Evolutionary conservation across 2,888 invertebrate species (phyloP), one percentile per base, ranked within the genome.

Genomic region (Mactromeris polynyma): DNA sequence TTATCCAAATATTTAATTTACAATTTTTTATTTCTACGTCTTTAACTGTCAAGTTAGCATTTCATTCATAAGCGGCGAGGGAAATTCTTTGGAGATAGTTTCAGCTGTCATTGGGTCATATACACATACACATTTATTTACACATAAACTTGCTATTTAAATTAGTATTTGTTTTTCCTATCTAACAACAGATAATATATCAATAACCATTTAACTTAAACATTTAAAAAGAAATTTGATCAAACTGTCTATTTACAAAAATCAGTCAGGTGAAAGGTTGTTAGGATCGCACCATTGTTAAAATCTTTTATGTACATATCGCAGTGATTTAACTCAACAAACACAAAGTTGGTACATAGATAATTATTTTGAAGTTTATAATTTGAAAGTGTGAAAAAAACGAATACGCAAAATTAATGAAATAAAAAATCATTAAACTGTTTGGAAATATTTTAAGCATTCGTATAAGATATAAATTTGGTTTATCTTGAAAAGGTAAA

Each of bases 151-250:
- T 9, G 36, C 73, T 26, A 36, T 73, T 73, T 73, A 33, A 73
- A 6, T 73, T 11, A 33, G 73, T 73, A 33, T 73, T 73, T 73
- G 36, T 73, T 33, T 73, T 73, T 73, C 73, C 73, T 17, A 73
- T 73, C 73, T 36, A 36, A 17, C 73, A 19, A 26, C 33, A 26
- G 73, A 73, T 73, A 73, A 17, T 36, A 2, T 73, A 73, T 73
- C 73, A 14, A 17, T 36, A 36, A 36, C 33, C 33, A 36, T 73
- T 73, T 33, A 73, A 26, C 26, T 33, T 73, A 73, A 73, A 73
- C 36, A 64, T 73, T 36, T 73, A 73, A 73, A 73, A 73, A 36
- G 73, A 73, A 73, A 73, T 73, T 73, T 73, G 36, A 73, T 73
- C 31, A 36, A 36, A 73, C 73, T 33, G 33, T 33, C 73, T 73